A percentile compares a stretch with the other conserved stretches of the same genome.
Conservation (phyloP, 1,140 invertebrate species). For the Sipha flava region DNA sequence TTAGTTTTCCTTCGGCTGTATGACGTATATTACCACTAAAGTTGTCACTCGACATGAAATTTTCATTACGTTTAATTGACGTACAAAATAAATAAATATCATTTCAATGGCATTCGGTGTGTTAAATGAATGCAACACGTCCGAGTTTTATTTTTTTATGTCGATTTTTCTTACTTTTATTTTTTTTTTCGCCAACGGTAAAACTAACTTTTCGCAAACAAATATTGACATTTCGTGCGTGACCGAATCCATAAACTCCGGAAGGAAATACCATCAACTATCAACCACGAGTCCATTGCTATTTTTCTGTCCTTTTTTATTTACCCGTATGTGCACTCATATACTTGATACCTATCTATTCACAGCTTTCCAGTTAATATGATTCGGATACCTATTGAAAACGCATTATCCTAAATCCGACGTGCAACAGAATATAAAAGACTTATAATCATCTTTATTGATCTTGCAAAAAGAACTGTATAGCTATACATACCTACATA, state of each 20-base stretch:
- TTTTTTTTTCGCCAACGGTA: background rate
- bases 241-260: background rate
- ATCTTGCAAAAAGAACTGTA: background rate
- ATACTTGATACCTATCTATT: background rate
- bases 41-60: no score
- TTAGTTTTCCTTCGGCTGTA: no score
- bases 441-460: background rate
- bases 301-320: background rate
- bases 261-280: conserved; percentile 2
- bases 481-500: no score
- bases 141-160: background rate
- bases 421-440: background rate
- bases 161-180: background rate
- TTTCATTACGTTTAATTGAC: no score
- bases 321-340: no score
- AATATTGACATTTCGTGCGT: conserved; percentile 21
- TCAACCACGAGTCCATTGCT: background rate
- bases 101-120: no score
- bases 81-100: no score
- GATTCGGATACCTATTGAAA: background rate
- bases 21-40: no score
- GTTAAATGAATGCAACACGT: conserved; percentile 3
- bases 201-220: conserved; percentile 9
- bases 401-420: background rate
- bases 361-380: background rate